Evolutionary conservation across 2,888 invertebrate genomes (phyloP).

Genomic region (Eupithecia dodoneata): DNA sequence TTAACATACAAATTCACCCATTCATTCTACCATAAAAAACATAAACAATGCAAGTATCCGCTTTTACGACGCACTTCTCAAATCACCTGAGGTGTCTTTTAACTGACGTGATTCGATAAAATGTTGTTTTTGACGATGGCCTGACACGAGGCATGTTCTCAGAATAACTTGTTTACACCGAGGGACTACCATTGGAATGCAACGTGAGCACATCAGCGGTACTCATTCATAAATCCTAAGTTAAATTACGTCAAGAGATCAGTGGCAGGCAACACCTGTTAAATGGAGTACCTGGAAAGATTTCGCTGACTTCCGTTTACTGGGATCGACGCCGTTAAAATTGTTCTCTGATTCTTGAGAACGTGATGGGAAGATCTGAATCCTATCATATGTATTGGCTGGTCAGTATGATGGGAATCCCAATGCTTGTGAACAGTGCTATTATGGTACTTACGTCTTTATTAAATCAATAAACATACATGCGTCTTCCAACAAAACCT

Average conservation of each 20-base stretch:
- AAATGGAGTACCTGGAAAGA: conserved; percentile 19
- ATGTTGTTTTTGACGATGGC: conserved; percentile 37
- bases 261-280: conserved; percentile 20
- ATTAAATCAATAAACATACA: background rate
- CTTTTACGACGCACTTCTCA: conserved; percentile 21
- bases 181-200: conserved; percentile 56
- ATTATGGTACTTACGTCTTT: background rate
- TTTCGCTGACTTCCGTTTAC: conserved; percentile 15
- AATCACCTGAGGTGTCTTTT: conserved; percentile 20
- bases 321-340: background rate
- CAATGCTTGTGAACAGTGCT: background rate
- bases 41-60: conserved; percentile 12
- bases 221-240: conserved; percentile 68
- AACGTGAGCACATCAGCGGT: conserved; percentile 59
- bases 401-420: background rate
- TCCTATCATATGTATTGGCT: background rate
- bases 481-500: conserved; percentile 1
- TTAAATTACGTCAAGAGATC: conserved; percentile 21
- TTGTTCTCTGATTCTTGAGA: conserved; percentile 4
- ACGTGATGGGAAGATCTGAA: background rate
- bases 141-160: conserved; percentile 49
- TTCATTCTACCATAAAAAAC: background rate
- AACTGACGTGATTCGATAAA: conserved; percentile 31
- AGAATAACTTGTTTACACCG: conserved; percentile 56
- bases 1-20: background rate